Evolutionary conservation across 2,888 invertebrate genomes (phyloP).

Genomic region (Lasioglossum calceatum): DNA sequence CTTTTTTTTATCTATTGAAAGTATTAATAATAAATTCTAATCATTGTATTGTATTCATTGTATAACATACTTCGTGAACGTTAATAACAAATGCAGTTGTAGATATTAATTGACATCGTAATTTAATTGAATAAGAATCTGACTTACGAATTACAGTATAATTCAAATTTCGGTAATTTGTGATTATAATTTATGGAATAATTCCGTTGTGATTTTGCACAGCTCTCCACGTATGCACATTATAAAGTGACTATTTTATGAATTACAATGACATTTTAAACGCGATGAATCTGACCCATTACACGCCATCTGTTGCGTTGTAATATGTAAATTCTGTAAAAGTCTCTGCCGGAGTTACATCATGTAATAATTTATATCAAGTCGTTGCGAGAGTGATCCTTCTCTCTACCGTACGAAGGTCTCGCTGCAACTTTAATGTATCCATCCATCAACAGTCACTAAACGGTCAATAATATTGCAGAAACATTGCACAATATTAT

Average conservation of each 20-base stretch:
- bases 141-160: background rate
- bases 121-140: background rate
- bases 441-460: background rate
- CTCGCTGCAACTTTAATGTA: background rate
- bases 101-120: background rate
- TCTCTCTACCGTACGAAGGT: background rate
- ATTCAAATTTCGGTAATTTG: background rate
- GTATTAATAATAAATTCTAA: background rate
- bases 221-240: background rate
- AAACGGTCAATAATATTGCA: background rate
- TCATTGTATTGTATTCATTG: background rate
- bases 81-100: background rate
- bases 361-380: background rate
- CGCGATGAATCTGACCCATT: background rate
- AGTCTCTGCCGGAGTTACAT: background rate
- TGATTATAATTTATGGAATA: background rate
- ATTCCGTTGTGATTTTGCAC: background rate
- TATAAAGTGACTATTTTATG: background rate
- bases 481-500: background rate
- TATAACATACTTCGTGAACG: background rate
- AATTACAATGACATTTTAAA: background rate
- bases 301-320: background rate
- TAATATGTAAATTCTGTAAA: background rate
- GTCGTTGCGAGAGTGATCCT: background rate
- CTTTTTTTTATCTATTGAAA: background rate